Conservation (phyloP, 64 coral and sea anemone genomes). For the Actinia tenebrosa region DNA sequence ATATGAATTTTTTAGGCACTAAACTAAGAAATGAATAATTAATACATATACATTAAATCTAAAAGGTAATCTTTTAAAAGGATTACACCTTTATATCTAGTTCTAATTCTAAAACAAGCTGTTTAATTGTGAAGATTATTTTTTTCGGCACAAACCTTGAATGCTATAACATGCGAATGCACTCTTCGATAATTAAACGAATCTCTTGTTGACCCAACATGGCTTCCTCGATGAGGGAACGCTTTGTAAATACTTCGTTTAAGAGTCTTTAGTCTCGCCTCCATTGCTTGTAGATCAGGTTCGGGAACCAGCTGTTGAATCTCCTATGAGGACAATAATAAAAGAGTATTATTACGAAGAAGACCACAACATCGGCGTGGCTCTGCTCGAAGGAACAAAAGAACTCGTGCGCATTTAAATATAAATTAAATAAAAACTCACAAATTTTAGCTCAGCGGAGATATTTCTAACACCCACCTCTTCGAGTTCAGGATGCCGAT, state of each 20-base stretch:
- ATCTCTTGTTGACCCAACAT: conserved; percentile 58
- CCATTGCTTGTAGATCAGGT: conserved; percentile 63
- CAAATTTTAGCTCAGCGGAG: neutral
- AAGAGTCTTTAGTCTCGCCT: conserved; percentile 49
- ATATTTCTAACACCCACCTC: conserved; percentile 25
- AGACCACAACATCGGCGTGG: neutral
- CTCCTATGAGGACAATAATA: neutral
- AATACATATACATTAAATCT: too few species aligned
- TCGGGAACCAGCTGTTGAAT: conserved; percentile 42
- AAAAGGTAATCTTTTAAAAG: too few species aligned
- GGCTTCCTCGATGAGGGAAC: conserved; percentile 46
- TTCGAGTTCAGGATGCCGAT: conserved; percentile 61
- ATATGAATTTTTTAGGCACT: neutral
- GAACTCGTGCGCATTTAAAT: neutral
- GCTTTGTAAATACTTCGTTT: conserved; percentile 79
- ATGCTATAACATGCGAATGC: conserved; percentile 51
- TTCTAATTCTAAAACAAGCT: neutral
- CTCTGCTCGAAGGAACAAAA: neutral
- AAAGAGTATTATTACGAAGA: neutral
- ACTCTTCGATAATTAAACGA: conserved; percentile 63
- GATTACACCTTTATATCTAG: too few species aligned
- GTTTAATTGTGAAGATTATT: neutral
- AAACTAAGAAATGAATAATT: too few species aligned
- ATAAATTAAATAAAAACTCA: neutral
- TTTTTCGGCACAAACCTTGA: conserved; percentile 47